These are phyloP conservation scores for Tryphoninae sp. DNA, from an alignment of 2,888 invertebrate species.

Conservation along the genomic window DNA sequence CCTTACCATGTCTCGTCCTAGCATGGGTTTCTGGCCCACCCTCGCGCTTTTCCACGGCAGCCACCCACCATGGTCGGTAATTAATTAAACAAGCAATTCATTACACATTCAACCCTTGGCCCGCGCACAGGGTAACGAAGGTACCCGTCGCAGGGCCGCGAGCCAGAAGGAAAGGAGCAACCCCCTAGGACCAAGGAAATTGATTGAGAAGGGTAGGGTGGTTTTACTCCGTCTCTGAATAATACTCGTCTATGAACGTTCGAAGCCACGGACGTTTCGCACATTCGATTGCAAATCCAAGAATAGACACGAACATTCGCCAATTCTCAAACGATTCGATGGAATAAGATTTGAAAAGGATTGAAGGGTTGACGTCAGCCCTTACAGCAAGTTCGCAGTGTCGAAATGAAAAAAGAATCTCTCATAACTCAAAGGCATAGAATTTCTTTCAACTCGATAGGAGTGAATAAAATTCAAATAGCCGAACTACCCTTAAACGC, in stretches of 20 bases:
- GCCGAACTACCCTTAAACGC: no score
- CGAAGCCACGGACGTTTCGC: conserved; percentile 4
- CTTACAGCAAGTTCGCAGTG: background rate
- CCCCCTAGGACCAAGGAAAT: conserved; percentile 76
- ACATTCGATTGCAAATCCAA: background rate
- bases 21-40: conserved; percentile 60
- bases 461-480: no score
- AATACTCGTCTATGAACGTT: conserved; percentile 54
- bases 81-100: conserved; percentile 91
- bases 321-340: background rate
- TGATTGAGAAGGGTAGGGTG: conserved; percentile 78
- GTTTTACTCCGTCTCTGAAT: conserved; percentile 50
- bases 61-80: conserved; percentile 82
- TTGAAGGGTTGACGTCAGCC: background rate
- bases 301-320: background rate
- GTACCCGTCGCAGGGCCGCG: conserved; percentile 70
- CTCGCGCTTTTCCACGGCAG: conserved; percentile 65
- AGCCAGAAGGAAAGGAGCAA: conserved; percentile 69
- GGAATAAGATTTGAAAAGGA: background rate
- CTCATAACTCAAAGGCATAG: background rate
- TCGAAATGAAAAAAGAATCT: background rate
- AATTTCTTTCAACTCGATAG: no score
- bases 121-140: conserved; percentile 69
- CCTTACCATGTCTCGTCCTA: conserved; percentile 37
- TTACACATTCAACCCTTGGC: conserved; percentile 83